Conservation (phyloP, 2,888 invertebrate genomes). For the Pandemis cinnamomeana region DNA sequence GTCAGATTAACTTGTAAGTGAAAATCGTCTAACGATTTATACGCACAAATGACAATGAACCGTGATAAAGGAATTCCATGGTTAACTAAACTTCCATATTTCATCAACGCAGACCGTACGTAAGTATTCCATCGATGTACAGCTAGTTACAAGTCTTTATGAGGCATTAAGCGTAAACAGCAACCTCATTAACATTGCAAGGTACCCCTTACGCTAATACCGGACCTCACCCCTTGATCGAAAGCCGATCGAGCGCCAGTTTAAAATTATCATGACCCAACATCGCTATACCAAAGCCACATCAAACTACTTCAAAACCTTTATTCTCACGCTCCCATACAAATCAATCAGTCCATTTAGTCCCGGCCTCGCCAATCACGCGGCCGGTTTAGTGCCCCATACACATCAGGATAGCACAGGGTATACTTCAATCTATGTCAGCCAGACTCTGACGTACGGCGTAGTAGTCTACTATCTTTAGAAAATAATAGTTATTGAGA, state of each 20-base stretch:
- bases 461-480: slow-evolving; percentile 36
- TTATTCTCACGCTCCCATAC: slow-evolving; percentile 37
- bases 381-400: slow-evolving; percentile 36
- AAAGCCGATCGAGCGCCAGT: not conserved
- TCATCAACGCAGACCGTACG: too few relatives aligned
- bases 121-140: too few relatives aligned
- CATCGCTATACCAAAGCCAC: not conserved
- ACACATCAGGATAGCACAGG: slow-evolving; percentile 40
- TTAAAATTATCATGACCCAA: not conserved
- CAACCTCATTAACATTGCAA: too few relatives aligned
- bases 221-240: too few relatives aligned
- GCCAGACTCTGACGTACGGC: slow-evolving; percentile 46
- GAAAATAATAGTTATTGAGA: slow-evolving; percentile 3
- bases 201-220: too few relatives aligned
- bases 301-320: slow-evolving; percentile 21
- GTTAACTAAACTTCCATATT: too few relatives aligned
- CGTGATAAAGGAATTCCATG: too few relatives aligned
- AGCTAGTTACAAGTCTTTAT: too few relatives aligned
- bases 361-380: slow-evolving; percentile 37
- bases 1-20: too few relatives aligned
- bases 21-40: too few relatives aligned
- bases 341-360: slow-evolving; percentile 41
- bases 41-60: too few relatives aligned
- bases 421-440: slow-evolving; percentile 44
- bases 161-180: too few relatives aligned